Percentiles rank a stretch among this genome's conserved stretches.
phyloP scores from a whole-genome alignment of 2,113 vertebrate genomes.

The Apteryx mantelli region DNA sequence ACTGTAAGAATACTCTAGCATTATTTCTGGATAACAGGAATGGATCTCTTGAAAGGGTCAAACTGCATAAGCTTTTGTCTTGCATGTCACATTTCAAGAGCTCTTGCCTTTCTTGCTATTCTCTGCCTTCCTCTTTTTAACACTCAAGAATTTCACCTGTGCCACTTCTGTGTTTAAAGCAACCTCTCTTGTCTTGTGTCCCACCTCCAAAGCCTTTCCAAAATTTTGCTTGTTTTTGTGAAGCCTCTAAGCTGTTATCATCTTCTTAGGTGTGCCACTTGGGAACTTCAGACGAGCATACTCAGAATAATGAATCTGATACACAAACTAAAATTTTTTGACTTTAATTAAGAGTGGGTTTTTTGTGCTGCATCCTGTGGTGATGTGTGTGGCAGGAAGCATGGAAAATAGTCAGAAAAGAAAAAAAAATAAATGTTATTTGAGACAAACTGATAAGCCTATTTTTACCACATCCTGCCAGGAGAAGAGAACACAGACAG shows the following conservation, averaged over 20 bases:
- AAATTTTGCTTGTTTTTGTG: neutral
- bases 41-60: neutral
- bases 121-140: neutral
- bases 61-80: neutral
- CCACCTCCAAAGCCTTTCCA: neutral
- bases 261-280: accelerated
- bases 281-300: neutral
- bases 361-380: neutral
- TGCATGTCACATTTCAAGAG: neutral
- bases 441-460: neutral
- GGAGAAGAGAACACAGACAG: neutral
- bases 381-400: neutral
- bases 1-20: neutral
- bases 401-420: neutral
- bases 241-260: neutral
- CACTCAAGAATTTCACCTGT: neutral
- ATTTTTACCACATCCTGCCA: slow-evolving; percentile 14
- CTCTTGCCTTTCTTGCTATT: neutral
- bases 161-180: neutral
- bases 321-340: neutral
- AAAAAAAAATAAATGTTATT: neutral
- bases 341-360: neutral
- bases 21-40: neutral
- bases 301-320: neutral
- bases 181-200: accelerated